phyloP scores from a whole-genome alignment of 2,113 vertebrate species.

The Hepsetus odoe region DNA sequence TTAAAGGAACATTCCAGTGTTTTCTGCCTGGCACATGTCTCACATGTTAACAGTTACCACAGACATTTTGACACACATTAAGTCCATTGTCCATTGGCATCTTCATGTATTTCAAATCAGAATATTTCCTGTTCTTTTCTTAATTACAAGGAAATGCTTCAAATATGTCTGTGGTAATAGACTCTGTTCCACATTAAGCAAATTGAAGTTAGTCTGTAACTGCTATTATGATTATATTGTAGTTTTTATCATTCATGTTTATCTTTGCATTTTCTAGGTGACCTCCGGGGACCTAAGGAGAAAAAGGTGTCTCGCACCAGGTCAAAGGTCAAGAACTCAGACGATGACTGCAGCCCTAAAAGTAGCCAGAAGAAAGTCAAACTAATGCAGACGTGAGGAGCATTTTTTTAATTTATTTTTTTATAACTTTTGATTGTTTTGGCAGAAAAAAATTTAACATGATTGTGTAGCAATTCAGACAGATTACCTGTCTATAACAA shows the following conservation, averaged over 20 bases:
- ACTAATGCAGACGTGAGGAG: conserved; percentile 81
- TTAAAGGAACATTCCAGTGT: not conserved
- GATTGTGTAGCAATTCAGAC: too few species aligned
- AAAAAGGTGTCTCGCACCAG: conserved; percentile 85
- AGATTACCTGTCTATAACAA: too few species aligned
- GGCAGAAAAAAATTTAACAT: too few species aligned
- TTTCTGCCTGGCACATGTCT: not conserved
- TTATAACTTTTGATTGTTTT: too few species aligned
- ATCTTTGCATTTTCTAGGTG: conserved; percentile 56
- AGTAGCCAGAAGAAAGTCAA: conserved; percentile 87
- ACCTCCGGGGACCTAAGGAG: conserved; percentile 85
- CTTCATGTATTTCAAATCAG: too few species aligned
- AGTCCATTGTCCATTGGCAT: too few species aligned
- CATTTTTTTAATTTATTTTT: not conserved
- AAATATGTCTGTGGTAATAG: too few species aligned
- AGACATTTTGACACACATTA: not conserved
- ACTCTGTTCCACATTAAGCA: too few species aligned
- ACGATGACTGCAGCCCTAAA: conserved; percentile 84
- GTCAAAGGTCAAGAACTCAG: conserved; percentile 87
- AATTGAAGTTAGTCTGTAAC: too few species aligned
- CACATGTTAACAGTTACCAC: not conserved
- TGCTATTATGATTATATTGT: not conserved
- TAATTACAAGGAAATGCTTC: too few species aligned
- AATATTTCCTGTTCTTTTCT: too few species aligned
- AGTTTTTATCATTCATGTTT: not conserved